These are phyloP conservation scores for Choristoneura fumiferana DNA, from an alignment of 1,140 invertebrate genomes.

Conservation along the genomic window DNA sequence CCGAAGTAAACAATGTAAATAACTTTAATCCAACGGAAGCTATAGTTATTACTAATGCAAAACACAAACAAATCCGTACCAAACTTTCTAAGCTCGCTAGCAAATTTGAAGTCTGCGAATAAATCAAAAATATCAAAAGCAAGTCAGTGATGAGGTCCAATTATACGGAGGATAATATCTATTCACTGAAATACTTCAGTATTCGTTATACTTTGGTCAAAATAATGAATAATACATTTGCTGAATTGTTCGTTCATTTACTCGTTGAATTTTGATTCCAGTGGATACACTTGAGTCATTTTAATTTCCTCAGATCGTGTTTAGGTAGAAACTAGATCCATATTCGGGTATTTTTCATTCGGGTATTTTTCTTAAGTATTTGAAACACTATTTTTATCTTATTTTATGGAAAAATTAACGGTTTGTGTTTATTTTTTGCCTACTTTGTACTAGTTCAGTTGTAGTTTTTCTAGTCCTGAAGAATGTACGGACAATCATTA, in stretches of 20 bases:
- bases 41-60: conserved; percentile 4
- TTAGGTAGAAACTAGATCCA: too few species aligned
- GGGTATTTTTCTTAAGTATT: too few species aligned
- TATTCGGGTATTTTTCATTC: too few species aligned
- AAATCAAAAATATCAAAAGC: conserved; percentile 13
- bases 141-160: conserved; percentile 21
- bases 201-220: conserved; percentile 30
- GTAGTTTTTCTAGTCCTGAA: too few species aligned
- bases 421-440: too few species aligned
- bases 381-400: not conserved
- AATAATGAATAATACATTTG: conserved; percentile 32
- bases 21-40: not conserved
- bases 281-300: conserved; percentile 18
- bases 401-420: too few species aligned
- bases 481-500: too few species aligned
- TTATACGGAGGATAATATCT: conserved; percentile 22
- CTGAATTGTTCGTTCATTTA: conserved; percentile 31
- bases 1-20: too few species aligned
- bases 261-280: conserved; percentile 31
- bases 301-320: conserved; percentile 11
- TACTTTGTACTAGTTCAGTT: too few species aligned
- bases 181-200: conserved; percentile 15
- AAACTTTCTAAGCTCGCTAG: conserved; percentile 4
- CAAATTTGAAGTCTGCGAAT: conserved; percentile 8
- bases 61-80: conserved; percentile 13